Evolutionary conservation across 2,888 invertebrate genomes (phyloP).

Genomic region (Camptogramma bilineatum): DNA sequence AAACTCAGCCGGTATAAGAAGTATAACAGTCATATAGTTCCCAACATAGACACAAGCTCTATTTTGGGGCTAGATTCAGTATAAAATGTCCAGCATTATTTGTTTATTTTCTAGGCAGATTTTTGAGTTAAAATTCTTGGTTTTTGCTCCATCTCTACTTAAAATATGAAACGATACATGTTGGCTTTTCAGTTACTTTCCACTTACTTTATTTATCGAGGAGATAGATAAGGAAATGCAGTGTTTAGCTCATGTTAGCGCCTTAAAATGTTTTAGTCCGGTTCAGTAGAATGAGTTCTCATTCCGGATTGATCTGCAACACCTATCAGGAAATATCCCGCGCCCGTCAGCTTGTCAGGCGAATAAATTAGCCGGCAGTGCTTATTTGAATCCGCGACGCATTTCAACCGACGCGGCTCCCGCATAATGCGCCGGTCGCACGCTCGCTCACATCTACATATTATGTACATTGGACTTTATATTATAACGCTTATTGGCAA

Average conservation of each 20-base stretch:
- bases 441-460: conserved; percentile 37
- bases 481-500: not conserved
- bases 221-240: no score
- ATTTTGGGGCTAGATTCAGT: no score
- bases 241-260: not conserved
- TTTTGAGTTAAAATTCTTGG: no score
- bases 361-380: conserved; percentile 37
- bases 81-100: no score
- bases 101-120: no score
- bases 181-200: no score
- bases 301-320: conserved; percentile 28
- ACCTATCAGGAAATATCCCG: conserved; percentile 39
- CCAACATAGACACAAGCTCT: no score
- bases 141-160: no score
- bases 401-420: conserved; percentile 32
- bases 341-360: conserved; percentile 30
- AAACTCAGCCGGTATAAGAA: no score
- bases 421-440: conserved; percentile 42
- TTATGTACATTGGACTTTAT: not conserved
- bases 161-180: no score
- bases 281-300: conserved; percentile 8
- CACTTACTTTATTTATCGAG: no score
- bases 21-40: no score
- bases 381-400: conserved; percentile 34
- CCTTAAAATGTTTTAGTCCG: not conserved